Evolutionary conservation across 2,888 invertebrate genomes (phyloP), one percentile per base, ranked within the genome.

Genomic region (Heliconius erato): DNA sequence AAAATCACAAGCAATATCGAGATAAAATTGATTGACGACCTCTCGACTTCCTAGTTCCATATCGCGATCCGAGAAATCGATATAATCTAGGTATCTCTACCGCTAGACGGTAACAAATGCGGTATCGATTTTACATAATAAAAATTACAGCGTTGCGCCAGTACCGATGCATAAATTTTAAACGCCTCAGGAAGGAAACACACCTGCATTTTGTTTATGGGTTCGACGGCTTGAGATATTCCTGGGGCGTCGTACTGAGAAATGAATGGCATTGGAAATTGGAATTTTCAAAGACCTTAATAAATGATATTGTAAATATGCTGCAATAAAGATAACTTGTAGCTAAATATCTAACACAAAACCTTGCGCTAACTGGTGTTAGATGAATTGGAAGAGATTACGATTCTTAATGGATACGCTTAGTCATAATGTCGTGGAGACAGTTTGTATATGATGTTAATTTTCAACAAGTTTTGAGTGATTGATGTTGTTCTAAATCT

Each of bases 181-280:
- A 84, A 83, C 63, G 85, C 84, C 85, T 82, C 12, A 85, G 85
- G 85, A 84, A 83, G 82, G 65, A 79, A 85, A 80, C 80, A 81
- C 84, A 82, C 82, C 79, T 74, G 82, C 69, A 67, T 49, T 40
- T 85, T 82, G 82, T 85, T 85, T 85, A 85, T 81, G 80, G 40
- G 83, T 83, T 82, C 74, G 81, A 85, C 83, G 80, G 83, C 69
- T 83, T 77, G 74, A 82, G 83, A 85, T 84, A 85, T 79, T 84
- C 85, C 83, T 68, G 71, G 79, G 85, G 85, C 85, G 84, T 84
- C 84, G 72, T 76, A 69, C 74, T 79, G 77, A 81, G 80, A 83
- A 79, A 85, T 82, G 82, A 80, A 85, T 81, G 32, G 79, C 71
- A 67, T 67, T 68, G 79, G 80, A 82, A 83, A 83, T 82, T 79